Evolutionary conservation across 2,888 invertebrate genomes (phyloP), one percentile per base, ranked within the genome.

Genomic region (Caradrina kadenii): DNA sequence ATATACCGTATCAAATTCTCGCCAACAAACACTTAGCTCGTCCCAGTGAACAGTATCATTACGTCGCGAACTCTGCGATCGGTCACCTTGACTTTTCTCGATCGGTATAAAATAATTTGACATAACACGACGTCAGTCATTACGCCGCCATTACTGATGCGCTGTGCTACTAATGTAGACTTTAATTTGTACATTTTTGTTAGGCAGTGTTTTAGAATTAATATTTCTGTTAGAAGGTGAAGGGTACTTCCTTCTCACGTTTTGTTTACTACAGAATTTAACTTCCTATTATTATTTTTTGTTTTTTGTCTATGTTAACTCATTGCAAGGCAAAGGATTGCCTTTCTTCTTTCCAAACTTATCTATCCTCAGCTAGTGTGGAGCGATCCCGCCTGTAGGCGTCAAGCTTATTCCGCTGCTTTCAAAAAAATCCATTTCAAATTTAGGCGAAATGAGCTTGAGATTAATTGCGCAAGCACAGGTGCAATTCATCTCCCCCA

Each of bases 41-140:
- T 79, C 66, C 7, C 22, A 22, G 70, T 75, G 31, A 52, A 49
- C 63, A 76, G 83, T 85, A 90, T 92, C 91, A 92, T 93, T 92
- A 93, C 88, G 50, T 42, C 60, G 84, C 79, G 82, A 80, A 83
- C 84, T 82, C 87, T 84, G 87, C 91, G 91, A 93, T 93, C 92
- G 89, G 91, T 94, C 92, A 92, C 95, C 95, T 95, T 95, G 95
- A 95, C 94, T 94, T 94, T 94, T 94, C 92, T 89, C 92, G 90
- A 94, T 94, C 92, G 89, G 90, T 91, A 91, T 93, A 91, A 93
- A 94, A 94, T 94, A 95, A 95, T 95, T 95, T 93, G 94, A 95
- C 93, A 93, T 95, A 94, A 94, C 92, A 91, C 91, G 90, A 82
- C 90, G 89, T 87, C 89, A 86, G 89, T 93, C 93, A 94, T 94